These are phyloP conservation scores for Burhinus oedicnemus DNA, from an alignment of 2,113 vertebrate species.

Conservation along the genomic window DNA sequence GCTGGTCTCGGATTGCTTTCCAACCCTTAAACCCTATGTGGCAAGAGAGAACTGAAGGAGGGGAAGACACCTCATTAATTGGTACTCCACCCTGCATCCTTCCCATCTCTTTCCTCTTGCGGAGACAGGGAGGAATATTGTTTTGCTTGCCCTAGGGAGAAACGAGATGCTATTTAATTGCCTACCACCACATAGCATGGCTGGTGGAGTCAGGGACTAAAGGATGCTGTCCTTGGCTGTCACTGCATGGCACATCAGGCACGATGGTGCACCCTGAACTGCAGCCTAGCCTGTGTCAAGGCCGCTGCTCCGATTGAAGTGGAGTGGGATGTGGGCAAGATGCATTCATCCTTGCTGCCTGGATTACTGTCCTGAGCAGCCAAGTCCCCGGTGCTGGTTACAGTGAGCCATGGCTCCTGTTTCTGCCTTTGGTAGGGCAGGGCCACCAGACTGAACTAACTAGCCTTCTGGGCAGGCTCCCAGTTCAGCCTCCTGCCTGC, in stretches of 20 bases:
- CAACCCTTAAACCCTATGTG: background rate
- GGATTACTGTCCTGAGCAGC: background rate
- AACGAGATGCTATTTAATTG: background rate
- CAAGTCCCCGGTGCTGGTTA: background rate
- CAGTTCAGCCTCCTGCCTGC: background rate
- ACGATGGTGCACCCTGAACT: background rate
- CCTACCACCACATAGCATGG: accelerated
- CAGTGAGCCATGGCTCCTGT: background rate
- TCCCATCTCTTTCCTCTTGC: background rate
- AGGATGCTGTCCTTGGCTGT: background rate
- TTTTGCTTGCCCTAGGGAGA: background rate
- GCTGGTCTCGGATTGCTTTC: background rate
- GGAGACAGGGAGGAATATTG: background rate
- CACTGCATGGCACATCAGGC: background rate
- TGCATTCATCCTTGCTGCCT: background rate
- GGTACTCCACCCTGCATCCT: background rate
- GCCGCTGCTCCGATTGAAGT: background rate
- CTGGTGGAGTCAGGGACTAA: background rate
- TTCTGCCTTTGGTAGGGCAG: background rate
- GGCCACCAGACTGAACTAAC: background rate
- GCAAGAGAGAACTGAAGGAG: background rate
- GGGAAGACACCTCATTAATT: background rate
- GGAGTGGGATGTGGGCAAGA: background rate
- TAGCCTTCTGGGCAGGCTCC: background rate
- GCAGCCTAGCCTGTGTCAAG: background rate